Evolutionary conservation across 2,113 vertebrate genomes (phyloP), one percentile per base, ranked within the genome.

Genomic region (Apodemus sylvaticus): DNA sequence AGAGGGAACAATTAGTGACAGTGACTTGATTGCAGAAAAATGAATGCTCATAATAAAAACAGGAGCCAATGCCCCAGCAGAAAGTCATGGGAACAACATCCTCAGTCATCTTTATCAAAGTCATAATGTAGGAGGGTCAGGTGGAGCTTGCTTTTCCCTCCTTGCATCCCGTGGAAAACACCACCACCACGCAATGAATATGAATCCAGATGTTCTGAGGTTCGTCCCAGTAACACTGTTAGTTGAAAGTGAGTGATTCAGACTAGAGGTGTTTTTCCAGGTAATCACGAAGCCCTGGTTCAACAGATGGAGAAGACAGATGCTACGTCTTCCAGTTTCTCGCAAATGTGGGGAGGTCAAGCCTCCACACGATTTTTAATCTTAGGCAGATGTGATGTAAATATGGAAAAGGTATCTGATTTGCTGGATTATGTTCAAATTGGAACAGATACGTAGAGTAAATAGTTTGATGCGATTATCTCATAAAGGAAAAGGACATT

Each of bases 231-330:
- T 86, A 74, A 68, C 42, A 73, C 0, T 66, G 86, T 95, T 92
- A 96, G 60, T 12, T 79, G 79, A 79, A 96, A 66, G 70, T 73
- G 48, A 96, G 53, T 94, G 92, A 89, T 86, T 88, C 62, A 45
- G 31, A 92, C 48, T 68, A 58, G 66, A 91, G 81, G 93, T 48
- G 45, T 92, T 96, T 96, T 96, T 73, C 94, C 81, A 92, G 88
- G 83, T 96, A 96, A 97, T 96, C 97, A 97, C 83, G 55, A 90
- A 90, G 58, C 90, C 7, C 77, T 91, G n/a, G 60, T 53, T 82
- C 78, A 95, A 96, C 95, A 97, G 94, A 96, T 97, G 96, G 96
- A 97, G 71, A 91, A 92, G 86, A 89, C 95, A 97, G 95, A 96
- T 96, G 94, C 39, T 20, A 6, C 24, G 86, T 45, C 36, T 96